Evolutionary conservation across 2,888 invertebrate genomes (phyloP), one percentile per base, ranked within the genome.

Genomic region (Apamea sordens): DNA sequence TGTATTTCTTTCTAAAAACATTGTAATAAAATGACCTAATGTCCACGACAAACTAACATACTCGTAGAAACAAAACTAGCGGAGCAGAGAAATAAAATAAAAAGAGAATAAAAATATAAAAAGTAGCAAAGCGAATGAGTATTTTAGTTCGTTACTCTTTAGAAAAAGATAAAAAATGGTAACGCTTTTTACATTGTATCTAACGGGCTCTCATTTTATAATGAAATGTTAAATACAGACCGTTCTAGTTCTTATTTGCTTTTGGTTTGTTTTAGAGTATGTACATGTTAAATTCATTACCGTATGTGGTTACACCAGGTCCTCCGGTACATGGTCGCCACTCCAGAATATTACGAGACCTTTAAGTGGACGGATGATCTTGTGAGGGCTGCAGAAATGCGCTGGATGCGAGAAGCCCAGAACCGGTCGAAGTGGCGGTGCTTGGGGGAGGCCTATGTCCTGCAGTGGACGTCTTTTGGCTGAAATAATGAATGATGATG

Each of bases 211-310:
- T 53, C 56, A 63, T 61, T 53, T 47, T 68, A 50, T 69, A 67
- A 73, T 85, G 28, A 80, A 85, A 64, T n/a, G 56, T 79, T 82
- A 63, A 56, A 80, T 84, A 67, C 28, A 84, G 36, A 67, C 5
- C 6, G 24, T 24, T 61, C 2, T 65, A 79, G 50, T 61, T 76
- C 32, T 64, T 68, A 28, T 79, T 70, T 53, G n/a, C 15, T 36
- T 36, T 65, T 59, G 13, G 32, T 59, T 63, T 56, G 50, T 78
- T 84, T 64, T 36, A 50, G 61, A 44, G 21, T 44, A 44, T 13
- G 28, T 50, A 28, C 41, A 41, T 61, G 24, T 21, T 47, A 21
- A 65, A 50, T 82, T 47, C 0, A 74, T 32, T 47, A n/a, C 15
- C 7, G 18, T 32, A 28, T n/a, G n/a, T 24, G 7, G 41, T 47